Percentiles rank a stretch among this genome's conserved stretches.
Conservation (phyloP, 2,888 invertebrate species). For the Cephus nigrinus region DNA sequence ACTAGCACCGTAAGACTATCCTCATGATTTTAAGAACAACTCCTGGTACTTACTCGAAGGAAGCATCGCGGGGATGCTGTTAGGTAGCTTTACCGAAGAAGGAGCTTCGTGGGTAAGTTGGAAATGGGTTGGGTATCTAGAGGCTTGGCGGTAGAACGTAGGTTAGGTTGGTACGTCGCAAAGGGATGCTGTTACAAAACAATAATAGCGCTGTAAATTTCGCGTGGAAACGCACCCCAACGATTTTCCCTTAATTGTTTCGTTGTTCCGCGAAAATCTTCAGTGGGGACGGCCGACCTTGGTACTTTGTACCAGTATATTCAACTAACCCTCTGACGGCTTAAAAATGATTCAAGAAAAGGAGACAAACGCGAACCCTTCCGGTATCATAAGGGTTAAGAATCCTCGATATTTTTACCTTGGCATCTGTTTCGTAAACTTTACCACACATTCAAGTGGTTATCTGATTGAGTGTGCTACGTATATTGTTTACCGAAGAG, state of each 20-base stretch:
- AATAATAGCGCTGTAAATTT: constrained; percentile 20
- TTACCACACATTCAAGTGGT: too few species aligned
- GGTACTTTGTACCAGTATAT: neutral
- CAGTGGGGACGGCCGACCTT: neutral
- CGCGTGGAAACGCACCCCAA: constrained; percentile 12
- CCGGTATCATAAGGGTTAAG: neutral
- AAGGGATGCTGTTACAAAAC: constrained; percentile 14
- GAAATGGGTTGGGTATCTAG: neutral
- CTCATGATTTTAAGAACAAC: neutral
- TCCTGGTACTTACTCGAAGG: neutral
- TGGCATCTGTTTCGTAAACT: too few species aligned
- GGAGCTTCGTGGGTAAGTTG: neutral
- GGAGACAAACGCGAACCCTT: neutral
- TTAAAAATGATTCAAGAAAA: neutral
- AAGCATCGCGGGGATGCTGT: neutral
- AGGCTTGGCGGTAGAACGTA: constrained; percentile 1
- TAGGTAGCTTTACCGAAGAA: neutral
- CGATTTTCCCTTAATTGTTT: constrained; percentile 22
- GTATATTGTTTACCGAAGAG: too few species aligned
- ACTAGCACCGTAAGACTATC: neutral
- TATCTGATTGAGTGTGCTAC: too few species aligned
- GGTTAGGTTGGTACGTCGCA: constrained; percentile 11
- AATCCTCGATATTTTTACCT: neutral
- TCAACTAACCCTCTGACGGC: neutral
- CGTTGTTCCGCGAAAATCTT: constrained; percentile 18